Conservation (phyloP, 64 coral and sea anemone species). For the Porites australiensis region DNA sequence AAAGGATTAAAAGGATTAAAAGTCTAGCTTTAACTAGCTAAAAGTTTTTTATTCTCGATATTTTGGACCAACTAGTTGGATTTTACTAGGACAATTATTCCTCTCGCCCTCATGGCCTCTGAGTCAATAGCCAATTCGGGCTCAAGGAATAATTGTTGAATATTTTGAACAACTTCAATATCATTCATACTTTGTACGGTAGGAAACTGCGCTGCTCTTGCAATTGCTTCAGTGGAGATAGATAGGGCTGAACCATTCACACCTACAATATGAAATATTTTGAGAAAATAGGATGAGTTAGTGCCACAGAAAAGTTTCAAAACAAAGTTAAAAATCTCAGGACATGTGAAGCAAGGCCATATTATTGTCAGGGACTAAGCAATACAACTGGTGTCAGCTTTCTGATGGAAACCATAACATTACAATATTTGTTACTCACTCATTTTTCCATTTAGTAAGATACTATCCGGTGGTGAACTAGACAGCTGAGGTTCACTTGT, state of each 20-base stretch:
- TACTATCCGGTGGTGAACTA: conserved; percentile 60
- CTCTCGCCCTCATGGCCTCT: too few relatives aligned
- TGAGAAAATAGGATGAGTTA: too few relatives aligned
- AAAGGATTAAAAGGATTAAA: too few relatives aligned
- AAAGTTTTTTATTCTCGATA: too few relatives aligned
- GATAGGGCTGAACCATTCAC: conserved; percentile 65
- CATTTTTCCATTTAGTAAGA: conserved; percentile 59
- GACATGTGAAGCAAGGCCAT: not conserved
- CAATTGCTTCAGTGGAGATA: conserved; percentile 89
- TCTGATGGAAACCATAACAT: not conserved
- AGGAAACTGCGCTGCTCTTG: conserved; percentile 90
- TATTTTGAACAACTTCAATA: too few relatives aligned
- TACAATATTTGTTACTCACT: conserved; percentile 14
- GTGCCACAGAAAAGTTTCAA: not conserved
- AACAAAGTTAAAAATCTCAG: not conserved
- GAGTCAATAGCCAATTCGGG: too few relatives aligned
- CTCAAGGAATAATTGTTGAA: too few relatives aligned
- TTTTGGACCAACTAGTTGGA: too few relatives aligned
- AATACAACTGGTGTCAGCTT: not conserved
- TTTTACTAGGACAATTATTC: too few relatives aligned
- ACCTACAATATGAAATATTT: not conserved
- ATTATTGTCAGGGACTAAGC: not conserved
- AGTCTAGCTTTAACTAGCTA: too few relatives aligned
- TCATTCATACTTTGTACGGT: conserved; percentile 92
- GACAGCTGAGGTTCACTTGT: conserved; percentile 27